phyloP scores from a whole-genome alignment of 2,888 invertebrate species.

The Amiota mariae region DNA sequence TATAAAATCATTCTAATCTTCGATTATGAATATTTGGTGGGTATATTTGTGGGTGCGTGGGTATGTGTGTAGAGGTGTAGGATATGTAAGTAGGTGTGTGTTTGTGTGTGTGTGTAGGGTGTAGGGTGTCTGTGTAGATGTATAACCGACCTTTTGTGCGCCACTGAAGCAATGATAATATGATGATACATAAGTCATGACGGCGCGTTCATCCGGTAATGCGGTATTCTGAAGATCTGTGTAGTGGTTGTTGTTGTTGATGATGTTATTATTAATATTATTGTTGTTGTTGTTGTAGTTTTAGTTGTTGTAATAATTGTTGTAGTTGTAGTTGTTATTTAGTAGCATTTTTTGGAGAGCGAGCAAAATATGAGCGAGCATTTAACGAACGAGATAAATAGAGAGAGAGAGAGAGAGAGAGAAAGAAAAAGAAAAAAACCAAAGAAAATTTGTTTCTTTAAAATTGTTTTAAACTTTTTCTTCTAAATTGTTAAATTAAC shows the following conservation, averaged over 20 bases:
- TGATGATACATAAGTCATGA: slow-evolving; percentile 99
- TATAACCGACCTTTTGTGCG: slow-evolving; percentile 94
- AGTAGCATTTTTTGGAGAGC: slow-evolving; percentile 37
- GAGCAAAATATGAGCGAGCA: slow-evolving; percentile 39
- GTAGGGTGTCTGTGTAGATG: background rate
- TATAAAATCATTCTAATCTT: too few species aligned
- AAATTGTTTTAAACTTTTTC: slow-evolving; percentile 43
- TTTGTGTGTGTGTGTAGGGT: background rate
- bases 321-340: slow-evolving; percentile 48
- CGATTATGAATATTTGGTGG: background rate
- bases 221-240: slow-evolving; percentile 86
- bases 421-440: slow-evolving; percentile 50
- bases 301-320: slow-evolving; percentile 44
- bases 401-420: slow-evolving; percentile 43
- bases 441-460: slow-evolving; percentile 49
- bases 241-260: slow-evolving; percentile 45
- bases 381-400: slow-evolving; percentile 38
- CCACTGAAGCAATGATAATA: slow-evolving; percentile 99
- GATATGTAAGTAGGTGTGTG: background rate
- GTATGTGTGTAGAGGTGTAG: background rate
- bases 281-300: slow-evolving; percentile 32
- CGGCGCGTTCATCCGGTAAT: slow-evolving; percentile 99
- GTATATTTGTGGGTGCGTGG: background rate
- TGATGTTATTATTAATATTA: slow-evolving; percentile 37
- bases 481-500: slow-evolving; percentile 45